A percentile compares a stretch with the other conserved stretches of the same genome.
Evolutionary conservation across 2,797 vertebrate species (phyloP).

Genomic region (Lycodopsis pacificus): DNA sequence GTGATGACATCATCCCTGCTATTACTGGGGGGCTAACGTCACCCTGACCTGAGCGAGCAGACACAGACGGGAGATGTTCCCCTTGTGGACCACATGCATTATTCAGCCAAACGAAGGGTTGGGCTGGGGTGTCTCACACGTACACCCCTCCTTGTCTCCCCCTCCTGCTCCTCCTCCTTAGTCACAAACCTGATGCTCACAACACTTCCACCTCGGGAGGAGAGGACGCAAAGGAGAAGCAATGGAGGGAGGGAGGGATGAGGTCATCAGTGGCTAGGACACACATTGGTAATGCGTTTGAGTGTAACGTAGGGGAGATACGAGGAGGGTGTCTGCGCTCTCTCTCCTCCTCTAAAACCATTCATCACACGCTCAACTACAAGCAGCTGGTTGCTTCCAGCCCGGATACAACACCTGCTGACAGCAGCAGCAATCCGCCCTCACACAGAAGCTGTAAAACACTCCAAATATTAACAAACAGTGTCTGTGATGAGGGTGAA

Average conservation of each 20-base stretch:
- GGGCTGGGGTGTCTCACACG: conserved; percentile 51
- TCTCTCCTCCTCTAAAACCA: conserved; percentile 23
- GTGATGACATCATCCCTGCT: conserved; percentile 73
- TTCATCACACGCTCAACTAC: conserved; percentile 44
- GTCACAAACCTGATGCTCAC: conserved; percentile 62
- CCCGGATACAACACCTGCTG: not conserved
- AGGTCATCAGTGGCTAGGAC: conserved; percentile 70
- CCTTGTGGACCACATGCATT: conserved; percentile 62
- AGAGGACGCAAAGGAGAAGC: conserved; percentile 39
- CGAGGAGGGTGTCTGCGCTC: conserved; percentile 14
- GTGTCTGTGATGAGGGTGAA: not conserved
- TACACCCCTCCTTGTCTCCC: not conserved
- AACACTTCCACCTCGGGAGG: conserved; percentile 47
- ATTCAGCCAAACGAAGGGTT: conserved; percentile 60
- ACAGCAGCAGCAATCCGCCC: conserved; percentile 3
- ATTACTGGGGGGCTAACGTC: conserved; percentile 60
- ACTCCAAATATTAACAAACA: conserved; percentile 7
- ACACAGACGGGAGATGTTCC: conserved; percentile 39
- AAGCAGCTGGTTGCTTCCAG: conserved; percentile 33
- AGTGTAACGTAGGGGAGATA: conserved; percentile 14
- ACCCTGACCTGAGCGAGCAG: conserved; percentile 52
- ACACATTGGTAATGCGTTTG: conserved; percentile 14
- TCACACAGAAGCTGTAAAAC: conserved; percentile 16
- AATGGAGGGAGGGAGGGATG: conserved; percentile 46
- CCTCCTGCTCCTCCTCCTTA: conserved; percentile 11